A percentile compares a stretch with the other conserved stretches of the same genome.
These are phyloP conservation scores for Neodontobutis hainanensis DNA, from an alignment of 2,113 vertebrate species.

Conservation along the genomic window DNA sequence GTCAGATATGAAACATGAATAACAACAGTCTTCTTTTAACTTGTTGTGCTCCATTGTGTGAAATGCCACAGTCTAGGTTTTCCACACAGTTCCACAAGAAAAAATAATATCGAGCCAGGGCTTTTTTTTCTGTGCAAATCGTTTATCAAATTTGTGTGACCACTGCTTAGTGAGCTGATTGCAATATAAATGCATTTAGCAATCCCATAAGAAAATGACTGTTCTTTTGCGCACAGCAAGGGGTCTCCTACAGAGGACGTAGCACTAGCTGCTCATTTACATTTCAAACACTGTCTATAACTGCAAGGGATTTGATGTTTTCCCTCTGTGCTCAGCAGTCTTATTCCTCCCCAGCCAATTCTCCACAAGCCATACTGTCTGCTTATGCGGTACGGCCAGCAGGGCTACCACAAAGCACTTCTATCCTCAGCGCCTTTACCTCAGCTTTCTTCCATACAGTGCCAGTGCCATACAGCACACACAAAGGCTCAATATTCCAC, in stretches of 20 bases:
- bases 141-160: constrained; percentile 46
- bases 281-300: constrained; percentile 78
- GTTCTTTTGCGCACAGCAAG: constrained; percentile 58
- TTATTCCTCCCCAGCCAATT: constrained; percentile 69
- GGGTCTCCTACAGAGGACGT: constrained; percentile 72
- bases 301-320: constrained; percentile 79
- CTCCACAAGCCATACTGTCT: constrained; percentile 69
- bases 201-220: constrained; percentile 63
- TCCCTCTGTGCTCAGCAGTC: constrained; percentile 68
- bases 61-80: constrained; percentile 15
- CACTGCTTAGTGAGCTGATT: constrained; percentile 43
- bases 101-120: constrained; percentile 7
- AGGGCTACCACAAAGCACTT: constrained; percentile 66
- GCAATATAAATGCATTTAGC: constrained; percentile 36
- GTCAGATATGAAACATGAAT: constrained; percentile 24
- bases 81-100: constrained; percentile 15
- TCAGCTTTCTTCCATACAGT: constrained; percentile 62
- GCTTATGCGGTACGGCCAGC: constrained; percentile 59
- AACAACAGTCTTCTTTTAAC: constrained; percentile 20
- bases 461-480: constrained; percentile 62
- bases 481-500: constrained; percentile 38
- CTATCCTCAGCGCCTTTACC: constrained; percentile 65
- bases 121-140: constrained; percentile 13
- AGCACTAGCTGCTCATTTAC: constrained; percentile 75
- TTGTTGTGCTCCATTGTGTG: constrained; percentile 18